phyloP scores from a whole-genome alignment of 2,797 vertebrate genomes.

The Sebastes umbrosus region DNA sequence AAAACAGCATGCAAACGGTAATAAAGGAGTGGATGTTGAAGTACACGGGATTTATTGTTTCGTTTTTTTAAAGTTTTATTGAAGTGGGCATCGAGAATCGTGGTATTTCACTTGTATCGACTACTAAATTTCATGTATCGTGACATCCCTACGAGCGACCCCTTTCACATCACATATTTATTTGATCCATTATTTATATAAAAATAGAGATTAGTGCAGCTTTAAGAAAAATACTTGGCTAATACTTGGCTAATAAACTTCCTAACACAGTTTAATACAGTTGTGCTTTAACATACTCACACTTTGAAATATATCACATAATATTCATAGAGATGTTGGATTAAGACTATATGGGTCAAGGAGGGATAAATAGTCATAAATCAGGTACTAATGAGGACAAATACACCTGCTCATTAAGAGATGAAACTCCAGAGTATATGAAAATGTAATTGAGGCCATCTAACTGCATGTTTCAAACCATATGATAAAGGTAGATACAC shows the following conservation, averaged over 20 bases:
- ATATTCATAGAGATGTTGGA: background rate
- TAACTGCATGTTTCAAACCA: background rate
- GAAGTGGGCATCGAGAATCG: no score
- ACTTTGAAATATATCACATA: background rate
- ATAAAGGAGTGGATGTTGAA: no score
- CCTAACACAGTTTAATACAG: no score
- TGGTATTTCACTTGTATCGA: no score
- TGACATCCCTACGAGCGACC: no score
- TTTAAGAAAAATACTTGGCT: background rate
- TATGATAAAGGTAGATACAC: background rate
- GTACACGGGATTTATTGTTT: no score
- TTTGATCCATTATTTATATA: no score
- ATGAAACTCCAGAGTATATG: conserved; percentile 22
- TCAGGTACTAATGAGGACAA: conserved; percentile 57
- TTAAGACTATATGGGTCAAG: conserved; percentile 51
- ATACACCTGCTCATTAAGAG: conserved; percentile 37
- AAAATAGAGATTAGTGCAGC: background rate
- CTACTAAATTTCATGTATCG: no score
- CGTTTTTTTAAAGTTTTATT: no score
- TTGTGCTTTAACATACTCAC: background rate
- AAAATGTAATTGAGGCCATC: conserved; percentile 29
- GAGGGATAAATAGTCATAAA: conserved; percentile 52
- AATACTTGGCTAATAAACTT: background rate
- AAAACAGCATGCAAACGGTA: no score
- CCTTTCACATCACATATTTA: rapidly evolving